Percentiles rank a stretch among this genome's conserved stretches.
phyloP scores from a whole-genome alignment of 2,113 vertebrate genomes.

The Mus pahari region DNA sequence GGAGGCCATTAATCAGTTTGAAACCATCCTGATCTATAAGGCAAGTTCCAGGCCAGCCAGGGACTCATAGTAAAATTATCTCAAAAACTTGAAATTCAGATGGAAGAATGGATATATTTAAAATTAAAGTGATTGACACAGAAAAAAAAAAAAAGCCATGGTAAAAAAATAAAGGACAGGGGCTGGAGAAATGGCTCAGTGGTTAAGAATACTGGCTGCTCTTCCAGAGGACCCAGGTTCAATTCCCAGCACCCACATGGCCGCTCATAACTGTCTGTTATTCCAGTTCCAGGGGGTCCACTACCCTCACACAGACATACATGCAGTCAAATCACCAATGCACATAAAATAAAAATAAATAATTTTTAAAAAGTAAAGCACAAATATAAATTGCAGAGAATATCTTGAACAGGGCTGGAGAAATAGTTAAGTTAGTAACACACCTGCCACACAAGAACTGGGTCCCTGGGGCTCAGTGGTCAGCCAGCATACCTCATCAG shows the following conservation, averaged over 20 bases:
- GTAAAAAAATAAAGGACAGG: too few species aligned
- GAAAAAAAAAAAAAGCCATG: not conserved
- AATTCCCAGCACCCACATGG: too few species aligned
- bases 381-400: not conserved
- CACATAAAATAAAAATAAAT: too few species aligned
- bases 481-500: not conserved
- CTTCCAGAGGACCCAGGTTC: too few species aligned
- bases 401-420: not conserved
- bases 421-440: not conserved
- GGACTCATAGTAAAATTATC: not conserved
- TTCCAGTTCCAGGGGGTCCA: too few species aligned
- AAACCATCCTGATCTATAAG: not conserved
- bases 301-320: too few species aligned
- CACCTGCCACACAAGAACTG: not conserved
- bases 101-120: not conserved
- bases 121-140: slow-evolving; percentile 1
- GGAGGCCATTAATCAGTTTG: not conserved
- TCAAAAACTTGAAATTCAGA: not conserved
- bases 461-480: not conserved
- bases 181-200: too few species aligned
- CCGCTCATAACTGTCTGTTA: too few species aligned
- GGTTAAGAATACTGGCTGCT: too few species aligned
- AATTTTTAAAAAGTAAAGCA: not conserved
- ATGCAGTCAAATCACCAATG: too few species aligned
- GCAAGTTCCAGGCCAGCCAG: not conserved